Evolutionary conservation across 2,797 vertebrate genomes (phyloP).

Genomic region (Sebastes goodei): DNA sequence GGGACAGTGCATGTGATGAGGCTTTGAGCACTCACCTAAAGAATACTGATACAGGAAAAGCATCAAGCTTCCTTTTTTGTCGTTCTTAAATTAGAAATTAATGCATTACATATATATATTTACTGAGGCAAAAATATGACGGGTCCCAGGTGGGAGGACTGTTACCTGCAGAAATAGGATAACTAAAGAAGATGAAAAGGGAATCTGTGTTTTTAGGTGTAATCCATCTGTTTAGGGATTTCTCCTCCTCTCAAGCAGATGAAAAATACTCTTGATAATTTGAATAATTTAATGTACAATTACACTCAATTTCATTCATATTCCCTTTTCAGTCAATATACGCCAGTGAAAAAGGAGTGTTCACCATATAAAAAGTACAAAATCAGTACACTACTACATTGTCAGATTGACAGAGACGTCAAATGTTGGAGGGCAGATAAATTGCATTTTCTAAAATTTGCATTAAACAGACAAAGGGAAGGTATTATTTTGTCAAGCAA

Average conservation of each 20-base stretch:
- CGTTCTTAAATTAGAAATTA: not conserved
- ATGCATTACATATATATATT: not conserved
- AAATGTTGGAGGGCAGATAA: not conserved
- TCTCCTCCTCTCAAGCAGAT: not conserved
- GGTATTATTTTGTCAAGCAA: not conserved
- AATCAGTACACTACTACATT: not conserved
- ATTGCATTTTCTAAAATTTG: not conserved
- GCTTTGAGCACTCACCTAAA: not conserved
- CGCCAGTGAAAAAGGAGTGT: not conserved
- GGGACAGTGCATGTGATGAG: not conserved
- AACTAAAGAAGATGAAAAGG: not conserved
- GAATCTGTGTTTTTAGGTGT: not conserved
- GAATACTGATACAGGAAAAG: not conserved
- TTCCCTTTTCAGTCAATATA: not conserved
- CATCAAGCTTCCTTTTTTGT: not conserved
- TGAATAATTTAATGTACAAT: not conserved
- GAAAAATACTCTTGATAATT: not conserved
- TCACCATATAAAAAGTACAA: not conserved
- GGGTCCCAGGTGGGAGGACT: not conserved
- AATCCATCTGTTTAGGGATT: not conserved
- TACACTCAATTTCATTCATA: not conserved
- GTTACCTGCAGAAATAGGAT: constrained; percentile 1
- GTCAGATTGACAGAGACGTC: not conserved
- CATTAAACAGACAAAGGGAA: not conserved
- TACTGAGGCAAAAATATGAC: not conserved